These are phyloP conservation scores for Caretta caretta DNA, from an alignment of 2,113 vertebrate species.

Conservation along the genomic window DNA sequence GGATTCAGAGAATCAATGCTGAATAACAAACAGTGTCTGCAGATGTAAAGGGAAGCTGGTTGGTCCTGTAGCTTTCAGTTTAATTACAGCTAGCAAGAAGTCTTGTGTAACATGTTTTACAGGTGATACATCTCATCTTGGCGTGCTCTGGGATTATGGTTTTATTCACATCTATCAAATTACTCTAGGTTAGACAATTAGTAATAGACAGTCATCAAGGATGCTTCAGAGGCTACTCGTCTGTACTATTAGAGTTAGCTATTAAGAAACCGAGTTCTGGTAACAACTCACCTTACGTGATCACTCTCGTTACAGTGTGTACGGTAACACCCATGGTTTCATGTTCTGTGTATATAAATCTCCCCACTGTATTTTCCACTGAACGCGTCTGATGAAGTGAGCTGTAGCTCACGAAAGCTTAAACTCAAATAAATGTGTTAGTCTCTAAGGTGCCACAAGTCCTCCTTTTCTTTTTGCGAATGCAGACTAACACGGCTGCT, in stretches of 20 bases:
- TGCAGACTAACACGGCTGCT: too few relatives aligned
- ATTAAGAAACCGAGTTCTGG: conserved; percentile 54
- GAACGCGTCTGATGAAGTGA: too few relatives aligned
- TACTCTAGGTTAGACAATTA: conserved; percentile 6
- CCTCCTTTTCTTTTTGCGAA: not conserved
- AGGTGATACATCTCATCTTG: conserved; percentile 31
- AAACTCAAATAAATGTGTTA: too few relatives aligned
- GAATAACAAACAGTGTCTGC: not conserved
- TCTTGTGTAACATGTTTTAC: not conserved
- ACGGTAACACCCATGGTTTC: too few relatives aligned
- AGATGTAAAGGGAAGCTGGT: not conserved
- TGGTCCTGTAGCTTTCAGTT: conserved; percentile 29
- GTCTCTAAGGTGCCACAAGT: too few relatives aligned
- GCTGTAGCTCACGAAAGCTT: too few relatives aligned
- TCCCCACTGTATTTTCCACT: too few relatives aligned
- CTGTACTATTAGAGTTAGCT: conserved; percentile 57
- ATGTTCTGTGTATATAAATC: too few relatives aligned
- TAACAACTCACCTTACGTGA: too few relatives aligned
- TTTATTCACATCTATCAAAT: conserved; percentile 38
- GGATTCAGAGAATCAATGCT: not conserved
- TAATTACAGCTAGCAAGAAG: conserved; percentile 9
- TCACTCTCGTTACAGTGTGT: too few relatives aligned
- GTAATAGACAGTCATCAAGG: conserved; percentile 2
- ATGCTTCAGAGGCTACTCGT: conserved; percentile 43
- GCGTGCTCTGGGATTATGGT: conserved; percentile 15